Conservation (phyloP, 2,797 vertebrate species). For the Galago senegalensis region DNA sequence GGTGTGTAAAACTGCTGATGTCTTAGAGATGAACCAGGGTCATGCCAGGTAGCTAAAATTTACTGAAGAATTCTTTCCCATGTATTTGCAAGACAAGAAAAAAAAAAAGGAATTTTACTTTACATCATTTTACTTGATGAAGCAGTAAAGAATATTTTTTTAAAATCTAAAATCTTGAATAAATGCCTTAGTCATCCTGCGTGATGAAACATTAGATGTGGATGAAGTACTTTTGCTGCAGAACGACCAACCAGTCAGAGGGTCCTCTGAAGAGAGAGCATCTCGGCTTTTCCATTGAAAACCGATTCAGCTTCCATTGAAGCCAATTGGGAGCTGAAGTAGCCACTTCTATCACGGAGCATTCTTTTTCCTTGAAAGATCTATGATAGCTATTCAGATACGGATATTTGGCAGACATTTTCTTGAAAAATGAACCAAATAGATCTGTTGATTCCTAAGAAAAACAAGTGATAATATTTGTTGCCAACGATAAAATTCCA, state of each 20-base stretch:
- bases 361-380: background rate
- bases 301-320: no score
- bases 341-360: background rate
- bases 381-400: background rate
- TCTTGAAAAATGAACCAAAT: conserved; percentile 49
- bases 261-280: no score
- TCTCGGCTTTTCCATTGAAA: no score
- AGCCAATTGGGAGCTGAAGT: background rate
- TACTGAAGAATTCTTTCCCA: background rate
- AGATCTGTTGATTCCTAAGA: conserved; percentile 45
- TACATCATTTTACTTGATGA: background rate
- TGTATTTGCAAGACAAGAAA: no score
- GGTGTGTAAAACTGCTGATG: background rate
- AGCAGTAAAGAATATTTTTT: background rate
- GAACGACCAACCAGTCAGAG: no score
- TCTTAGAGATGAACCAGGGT: background rate
- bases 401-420: conserved; percentile 10
- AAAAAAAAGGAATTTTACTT: background rate
- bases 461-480: background rate
- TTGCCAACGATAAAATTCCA: conserved; percentile 33
- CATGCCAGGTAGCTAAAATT: accelerated
- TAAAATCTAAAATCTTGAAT: background rate
- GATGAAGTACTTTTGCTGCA: background rate
- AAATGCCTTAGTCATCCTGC: background rate
- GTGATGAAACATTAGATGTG: background rate